Percentiles rank a stretch among this genome's conserved stretches.
phyloP scores from a whole-genome alignment of 2,797 vertebrate genomes.

The Oryzias sinensis region DNA sequence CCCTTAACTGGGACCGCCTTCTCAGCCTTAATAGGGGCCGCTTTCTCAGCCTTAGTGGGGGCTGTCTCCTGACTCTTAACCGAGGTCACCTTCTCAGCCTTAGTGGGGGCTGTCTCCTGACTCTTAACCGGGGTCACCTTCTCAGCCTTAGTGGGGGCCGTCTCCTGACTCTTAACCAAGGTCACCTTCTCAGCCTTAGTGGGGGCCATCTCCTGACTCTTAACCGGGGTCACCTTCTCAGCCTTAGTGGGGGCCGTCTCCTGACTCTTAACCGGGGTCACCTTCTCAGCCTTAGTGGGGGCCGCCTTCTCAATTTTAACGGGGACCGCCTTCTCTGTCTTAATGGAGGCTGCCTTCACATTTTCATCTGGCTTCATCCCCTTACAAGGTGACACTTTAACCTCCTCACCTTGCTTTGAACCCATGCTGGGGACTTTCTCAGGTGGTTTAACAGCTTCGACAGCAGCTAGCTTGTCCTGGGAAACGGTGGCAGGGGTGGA shows the following conservation, averaged over 20 bases:
- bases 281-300: not conserved
- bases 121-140: too few relatives aligned
- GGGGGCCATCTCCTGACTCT: not conserved
- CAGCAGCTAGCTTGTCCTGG: conserved; percentile 7
- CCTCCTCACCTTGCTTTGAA: too few relatives aligned
- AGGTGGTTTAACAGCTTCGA: conserved; percentile 5
- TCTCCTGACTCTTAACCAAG: conserved; percentile 1
- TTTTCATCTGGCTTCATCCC: not conserved
- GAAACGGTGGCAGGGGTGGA: not conserved
- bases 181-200: not conserved
- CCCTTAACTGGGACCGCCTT: not conserved
- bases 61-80: not conserved
- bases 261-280: not conserved
- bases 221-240: not conserved
- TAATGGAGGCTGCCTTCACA: not conserved
- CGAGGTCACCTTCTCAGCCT: too few relatives aligned
- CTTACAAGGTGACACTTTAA: too few relatives aligned
- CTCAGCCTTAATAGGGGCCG: not conserved
- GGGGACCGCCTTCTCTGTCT: not conserved
- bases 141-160: not conserved
- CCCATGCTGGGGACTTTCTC: too few relatives aligned
- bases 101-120: too few relatives aligned
- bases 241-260: not conserved
- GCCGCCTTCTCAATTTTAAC: not conserved
- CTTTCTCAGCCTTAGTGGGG: not conserved